Base-by-base conservation (phyloP, 2,888 invertebrate species). In the Ornithoptera alexandrae region DNA sequence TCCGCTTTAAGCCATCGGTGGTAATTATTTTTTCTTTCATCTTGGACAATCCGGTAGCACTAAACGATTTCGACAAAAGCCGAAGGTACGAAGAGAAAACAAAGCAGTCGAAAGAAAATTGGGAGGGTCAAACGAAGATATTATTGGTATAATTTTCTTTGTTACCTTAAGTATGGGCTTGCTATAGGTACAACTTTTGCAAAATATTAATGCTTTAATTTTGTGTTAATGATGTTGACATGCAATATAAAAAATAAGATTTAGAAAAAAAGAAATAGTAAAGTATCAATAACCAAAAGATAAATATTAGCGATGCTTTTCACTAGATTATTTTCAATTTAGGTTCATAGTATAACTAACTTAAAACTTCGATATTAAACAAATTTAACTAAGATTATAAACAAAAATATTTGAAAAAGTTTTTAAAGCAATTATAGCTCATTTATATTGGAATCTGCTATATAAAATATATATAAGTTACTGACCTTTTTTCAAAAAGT, bases 11-110 rank as follows among this genome's bases (percentile, higher is more conserved):
- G 74, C 77, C 78, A 79, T 76, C 73, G 73, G 68, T 74, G 79
- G 79, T 86, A 87, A 87, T 88, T 86, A 88, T 85, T 83, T 86
- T 83, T 81, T 76, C 84, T 85, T 88, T 88, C 79, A 86, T 87
- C 82, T 83, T 78, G 72, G 74, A 74, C 73, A 74, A 81, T 80
- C 79, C 81, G 79, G 79, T 79, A 78, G 80, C 76, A 75, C 81
- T 82, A 85, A 86, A 79, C 79, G 81, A 85, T 85, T 85, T 83
- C 81, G 84, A 81, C 79, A 80, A 85, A 83, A 80, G 79, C 75
- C 76, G 76, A 75, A 72, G 78, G 71, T 74, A 74, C 70, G 74
- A 78, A 79, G 77, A 76, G 78, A 70, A 78, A 85, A 87, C 87
- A 87, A 89, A 88, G 86, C 83, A 82, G 79, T 72, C 75, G 76